Evolutionary conservation across 2,888 invertebrate species (phyloP), one percentile per base, ranked within the genome.

Genomic region (Frankliniella fusca): DNA sequence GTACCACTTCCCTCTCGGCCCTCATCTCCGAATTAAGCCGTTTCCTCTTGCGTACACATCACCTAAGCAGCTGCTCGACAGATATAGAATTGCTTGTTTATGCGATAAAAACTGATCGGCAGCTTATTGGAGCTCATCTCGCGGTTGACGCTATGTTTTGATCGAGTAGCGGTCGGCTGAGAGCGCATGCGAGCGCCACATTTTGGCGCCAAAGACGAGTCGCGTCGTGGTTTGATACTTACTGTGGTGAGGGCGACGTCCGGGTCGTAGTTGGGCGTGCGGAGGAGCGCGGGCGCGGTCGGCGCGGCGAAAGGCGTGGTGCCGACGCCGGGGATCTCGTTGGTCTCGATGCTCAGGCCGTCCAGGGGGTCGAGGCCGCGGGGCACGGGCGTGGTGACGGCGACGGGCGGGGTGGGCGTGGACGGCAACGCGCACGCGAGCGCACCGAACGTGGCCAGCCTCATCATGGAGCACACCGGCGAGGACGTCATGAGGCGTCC

Each of bases 381-480:
- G 23, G 23, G 23, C 11, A 10, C 70, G 23, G 27, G 70, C 38
- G 49, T 28, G 81, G 28, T 81, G 38, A 50, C 70, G 38, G 65
- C 27, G 49, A 15, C 81, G 81, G 65, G 61, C 27, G 48, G 81
- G 27, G 76, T 27, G 70, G 81, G 81, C 20, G 81, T 48, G 28
- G 81, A 48, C 79, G 76, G 7, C 38, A 81, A 48, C 20, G 49
- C 81, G 61, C 50, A 50, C 38, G 70, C 70, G 27, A 76, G 23
- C 27, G 70, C 70, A 8, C 70, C 70, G 70, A 76, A 76, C 70
- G 70, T 76, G 70, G 70, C 70, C 23, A 76, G 70, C 23, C 70
- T n/a, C 70, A 76, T 76, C 70, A 76, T 76, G 70, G 70, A 76
- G 70, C 70, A 76, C 27, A 76, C 70, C 23, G 70, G 70, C 23